Base-by-base conservation (phyloP, 30 jellyfish, hydroid and myxozoan genomes). In the Mastigias papua region DNA sequence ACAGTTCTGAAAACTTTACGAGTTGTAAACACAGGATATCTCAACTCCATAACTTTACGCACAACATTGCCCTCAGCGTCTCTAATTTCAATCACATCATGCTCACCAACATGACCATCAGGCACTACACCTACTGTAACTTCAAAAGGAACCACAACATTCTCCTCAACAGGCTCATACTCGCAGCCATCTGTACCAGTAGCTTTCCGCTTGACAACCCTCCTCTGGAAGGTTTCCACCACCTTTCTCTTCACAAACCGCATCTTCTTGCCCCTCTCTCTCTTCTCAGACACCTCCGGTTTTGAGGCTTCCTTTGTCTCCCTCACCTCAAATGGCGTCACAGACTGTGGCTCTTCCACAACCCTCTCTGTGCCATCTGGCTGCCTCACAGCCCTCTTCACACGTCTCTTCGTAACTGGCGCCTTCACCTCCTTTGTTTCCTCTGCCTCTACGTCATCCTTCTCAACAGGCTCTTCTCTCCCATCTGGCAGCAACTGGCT, bases 91-190 rank as follows among this genome's bases (percentile, higher is more conserved):
- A 84, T 96, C 13, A 81, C 84, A 2, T 48, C 11, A 1, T 62
- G 60, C 37, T 78, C 74, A 4, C 29, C 61, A 23, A 86, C 92
- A 20, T 69, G 34, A 2, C 16, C 42, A 22, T 17, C 77, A 1
- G 77, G 28, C 32, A 21, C 13, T 10, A 13, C 42, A 65, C 32
- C 42, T 21, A 21, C 77, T 22, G 4, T 6, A 65, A 65, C 42
- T 81, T 91, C 97, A 33, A 91, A 90, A 11, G 93, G 96, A 69
- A 64, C 88, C 29, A 68, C 79, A n/a, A 78, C 70, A 51, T 78
- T 85, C 73, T 86, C 98, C 32, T 83, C 97, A 13, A 91, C 89
- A 35, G 98, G 98, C 27, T 76, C 96, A 7, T 79, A 91, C 46
- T 88, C 90, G 73, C 76, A 84, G 54, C 97, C 97, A 78, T 91